A percentile compares a stretch with the other conserved stretches of the same genome.
These are phyloP conservation scores for Phrynosoma platyrhinos DNA, from an alignment of 2,113 vertebrate species.

Conservation along the genomic window DNA sequence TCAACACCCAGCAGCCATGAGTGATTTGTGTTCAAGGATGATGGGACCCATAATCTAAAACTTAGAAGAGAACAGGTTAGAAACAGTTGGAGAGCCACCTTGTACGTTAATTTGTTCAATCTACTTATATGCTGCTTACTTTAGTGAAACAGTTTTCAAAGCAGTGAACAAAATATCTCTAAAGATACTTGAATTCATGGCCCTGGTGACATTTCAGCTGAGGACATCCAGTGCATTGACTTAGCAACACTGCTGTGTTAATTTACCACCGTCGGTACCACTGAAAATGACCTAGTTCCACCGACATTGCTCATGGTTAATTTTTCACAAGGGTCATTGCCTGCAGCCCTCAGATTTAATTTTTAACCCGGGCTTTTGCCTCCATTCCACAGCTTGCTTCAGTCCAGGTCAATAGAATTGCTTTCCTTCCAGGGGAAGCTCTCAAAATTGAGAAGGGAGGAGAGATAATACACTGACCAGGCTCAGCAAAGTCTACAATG, in stretches of 20 bases:
- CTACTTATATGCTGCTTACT: too few relatives aligned
- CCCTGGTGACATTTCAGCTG: too few relatives aligned
- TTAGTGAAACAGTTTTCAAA: too few relatives aligned
- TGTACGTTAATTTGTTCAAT: too few relatives aligned
- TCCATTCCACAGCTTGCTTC: slow-evolving; percentile 25
- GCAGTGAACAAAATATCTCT: too few relatives aligned
- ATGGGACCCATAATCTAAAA: not conserved
- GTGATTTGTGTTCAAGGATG: too few relatives aligned
- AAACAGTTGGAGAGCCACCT: too few relatives aligned
- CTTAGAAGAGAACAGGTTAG: not conserved
- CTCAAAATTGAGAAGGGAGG: not conserved
- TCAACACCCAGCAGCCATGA: too few relatives aligned
- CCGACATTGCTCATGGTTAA: not conserved
- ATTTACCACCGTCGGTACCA: not conserved
- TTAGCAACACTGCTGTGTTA: not conserved
- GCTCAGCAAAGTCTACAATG: fast-evolving
- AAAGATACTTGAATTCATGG: too few relatives aligned
- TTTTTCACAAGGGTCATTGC: slow-evolving; percentile 31
- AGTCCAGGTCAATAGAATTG: slow-evolving; percentile 42
- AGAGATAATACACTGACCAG: not conserved
- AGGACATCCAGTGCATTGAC: too few relatives aligned
- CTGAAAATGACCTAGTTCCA: slow-evolving; percentile 2
- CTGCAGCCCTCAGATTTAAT: slow-evolving; percentile 56
- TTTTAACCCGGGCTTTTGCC: slow-evolving; percentile 54
- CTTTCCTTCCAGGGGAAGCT: not conserved